Evolutionary conservation across 2,888 invertebrate species (phyloP), one percentile per base, ranked within the genome.

Genomic region (Lasioglossum leucozonium): DNA sequence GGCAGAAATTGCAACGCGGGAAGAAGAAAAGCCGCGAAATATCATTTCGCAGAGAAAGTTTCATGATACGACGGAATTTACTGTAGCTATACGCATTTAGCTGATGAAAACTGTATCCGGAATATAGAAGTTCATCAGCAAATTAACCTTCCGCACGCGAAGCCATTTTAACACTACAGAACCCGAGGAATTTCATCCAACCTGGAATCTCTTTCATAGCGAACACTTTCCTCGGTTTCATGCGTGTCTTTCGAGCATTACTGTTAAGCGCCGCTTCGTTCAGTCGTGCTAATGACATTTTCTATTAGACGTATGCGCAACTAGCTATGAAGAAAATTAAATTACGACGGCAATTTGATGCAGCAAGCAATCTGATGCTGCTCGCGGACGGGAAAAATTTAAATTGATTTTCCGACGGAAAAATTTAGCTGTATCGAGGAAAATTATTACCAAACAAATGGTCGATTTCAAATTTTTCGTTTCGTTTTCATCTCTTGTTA

Each of bases 71-170:
- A 30, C n/a, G 37, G 37, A 67, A 67, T 67, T 37, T 37, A 67
- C 67, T 18, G 18, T 22, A 11, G 67, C 22, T 4, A n/a, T n/a
- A 22, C 22, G 67, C 67, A 37, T 67, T 37, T 37, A 67, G 22
- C 22, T 44, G 11, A 65, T 34, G 55, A 40, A 40, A 44, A 44
- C 34, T 8, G 37, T 34, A 40, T 22, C 18, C 8, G n/a, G 26
- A 40, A 18, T 26, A n/a, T 55, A 16, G 81, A 72, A 83, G 65
- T 81, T 81, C 42, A 65, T 51, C 65, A 37, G 26, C 72, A 26
- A 76, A 76, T 67, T n/a, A 69, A 73, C 62, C 30, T 62, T 62
- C 3, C 8, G 62, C 62, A 62, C 62, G 62, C 62, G 18, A 62
- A 62, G 18, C 62, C 62, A 62, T 62, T 62, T 30, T 62, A 62